Conservation (phyloP, 2,888 invertebrate genomes). For the Himalopsyche anomala region DNA sequence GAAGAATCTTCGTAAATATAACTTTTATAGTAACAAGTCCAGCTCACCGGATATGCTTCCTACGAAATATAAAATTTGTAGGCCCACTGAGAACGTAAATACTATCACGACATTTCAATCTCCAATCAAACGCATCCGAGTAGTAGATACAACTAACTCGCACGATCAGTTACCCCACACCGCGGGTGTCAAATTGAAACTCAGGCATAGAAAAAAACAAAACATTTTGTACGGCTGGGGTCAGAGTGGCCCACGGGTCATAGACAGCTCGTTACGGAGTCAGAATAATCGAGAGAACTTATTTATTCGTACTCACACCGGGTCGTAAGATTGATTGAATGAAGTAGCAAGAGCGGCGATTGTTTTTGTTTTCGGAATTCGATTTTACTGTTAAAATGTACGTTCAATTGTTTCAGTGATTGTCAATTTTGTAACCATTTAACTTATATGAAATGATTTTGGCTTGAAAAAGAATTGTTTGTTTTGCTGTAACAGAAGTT, state of each 20-base stretch:
- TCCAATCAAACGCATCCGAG: neutral
- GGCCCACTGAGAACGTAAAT: neutral
- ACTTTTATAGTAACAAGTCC: neutral
- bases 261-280: slow-evolving; percentile 34
- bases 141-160: slow-evolving; percentile 9
- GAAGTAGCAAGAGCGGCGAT: neutral
- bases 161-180: slow-evolving; percentile 30
- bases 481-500: too few species aligned
- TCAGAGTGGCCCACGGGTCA: slow-evolving; percentile 11
- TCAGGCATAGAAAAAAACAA: neutral
- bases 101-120: slow-evolving; percentile 30
- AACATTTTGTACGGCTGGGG: slow-evolving; percentile 34
- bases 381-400: neutral
- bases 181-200: slow-evolving; percentile 27
- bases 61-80: neutral
- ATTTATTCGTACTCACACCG: slow-evolving; percentile 18
- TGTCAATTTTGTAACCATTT: neutral
- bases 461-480: too few species aligned
- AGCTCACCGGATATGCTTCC: neutral
- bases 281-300: slow-evolving; percentile 27
- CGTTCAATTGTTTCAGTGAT: neutral
- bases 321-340: slow-evolving; percentile 11
- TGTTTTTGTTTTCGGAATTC: slow-evolving; percentile 12
- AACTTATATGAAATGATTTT: too few species aligned
- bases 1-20: too few species aligned